These are phyloP conservation scores for Candoia aspera DNA, from an alignment of 2,113 vertebrate genomes.

Conservation along the genomic window DNA sequence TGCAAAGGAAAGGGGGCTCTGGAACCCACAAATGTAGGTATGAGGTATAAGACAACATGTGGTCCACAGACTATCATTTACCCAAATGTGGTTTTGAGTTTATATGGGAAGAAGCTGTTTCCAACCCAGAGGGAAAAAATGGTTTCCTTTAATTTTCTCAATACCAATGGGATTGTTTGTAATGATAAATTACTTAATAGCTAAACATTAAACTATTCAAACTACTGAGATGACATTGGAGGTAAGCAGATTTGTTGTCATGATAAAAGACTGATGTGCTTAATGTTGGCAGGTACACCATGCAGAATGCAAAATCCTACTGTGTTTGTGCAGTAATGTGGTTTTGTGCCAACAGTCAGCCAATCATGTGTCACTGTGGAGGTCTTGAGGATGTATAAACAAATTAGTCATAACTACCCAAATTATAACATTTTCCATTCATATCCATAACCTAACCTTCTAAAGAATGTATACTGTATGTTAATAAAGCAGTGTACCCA, in stretches of 20 bases:
- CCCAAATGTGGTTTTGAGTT: not conserved
- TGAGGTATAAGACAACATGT: not conserved
- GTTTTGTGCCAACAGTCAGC: conserved; percentile 26
- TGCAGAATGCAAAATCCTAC: conserved; percentile 12
- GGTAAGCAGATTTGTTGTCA: not conserved
- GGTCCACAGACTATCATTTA: not conserved
- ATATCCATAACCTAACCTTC: conserved; percentile 43
- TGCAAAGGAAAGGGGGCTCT: not conserved
- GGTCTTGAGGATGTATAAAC: conserved; percentile 12
- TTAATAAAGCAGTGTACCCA: conserved; percentile 56
- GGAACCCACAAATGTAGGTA: not conserved
- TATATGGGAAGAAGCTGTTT: not conserved
- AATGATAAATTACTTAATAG: conserved; percentile 3
- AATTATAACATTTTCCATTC: conserved; percentile 53
- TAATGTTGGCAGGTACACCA: conserved; percentile 26
- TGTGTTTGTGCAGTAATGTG: not conserved
- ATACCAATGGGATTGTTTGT: not conserved
- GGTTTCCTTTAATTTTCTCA: not conserved
- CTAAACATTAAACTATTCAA: conserved; percentile 29
- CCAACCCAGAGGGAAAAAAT: not conserved
- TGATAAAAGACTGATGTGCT: conserved; percentile 31
- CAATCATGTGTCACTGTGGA: conserved; percentile 17
- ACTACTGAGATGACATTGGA: conserved; percentile 4
- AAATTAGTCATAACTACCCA: conserved; percentile 47
- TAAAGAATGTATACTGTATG: conserved; percentile 58